Conservation (phyloP, 2,888 invertebrate species). For the Thalpophila matura region DNA sequence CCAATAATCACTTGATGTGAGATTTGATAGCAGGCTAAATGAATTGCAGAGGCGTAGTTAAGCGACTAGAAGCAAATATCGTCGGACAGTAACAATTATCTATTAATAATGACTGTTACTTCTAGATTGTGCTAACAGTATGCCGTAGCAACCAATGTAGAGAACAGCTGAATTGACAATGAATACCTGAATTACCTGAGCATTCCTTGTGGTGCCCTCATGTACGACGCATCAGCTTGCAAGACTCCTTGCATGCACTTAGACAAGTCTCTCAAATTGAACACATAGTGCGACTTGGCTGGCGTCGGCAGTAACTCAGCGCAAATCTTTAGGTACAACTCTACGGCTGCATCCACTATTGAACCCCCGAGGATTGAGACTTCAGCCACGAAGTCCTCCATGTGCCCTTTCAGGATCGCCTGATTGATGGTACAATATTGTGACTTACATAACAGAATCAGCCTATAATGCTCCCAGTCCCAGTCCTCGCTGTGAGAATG, state of each 20-base stretch:
- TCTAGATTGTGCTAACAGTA: background rate
- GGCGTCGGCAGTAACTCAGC: slow-evolving; percentile 97
- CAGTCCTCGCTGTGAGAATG: too few relatives aligned
- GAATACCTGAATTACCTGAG: slow-evolving; percentile 85
- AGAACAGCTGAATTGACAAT: background rate
- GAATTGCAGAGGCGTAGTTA: too few relatives aligned
- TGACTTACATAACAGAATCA: background rate
- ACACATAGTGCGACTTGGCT: slow-evolving; percentile 97
- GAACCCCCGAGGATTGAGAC: slow-evolving; percentile 92
- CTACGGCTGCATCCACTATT: slow-evolving; percentile 96
- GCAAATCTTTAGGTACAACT: slow-evolving; percentile 95
- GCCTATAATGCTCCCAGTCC: too few relatives aligned
- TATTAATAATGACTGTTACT: too few relatives aligned
- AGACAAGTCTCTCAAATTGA: slow-evolving; percentile 97
- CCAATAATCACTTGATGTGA: too few relatives aligned
- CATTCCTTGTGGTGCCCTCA: slow-evolving; percentile 93
- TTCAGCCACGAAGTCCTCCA: slow-evolving; percentile 94
- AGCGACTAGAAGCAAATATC: background rate
- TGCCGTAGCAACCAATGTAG: background rate
- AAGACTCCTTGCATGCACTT: slow-evolving; percentile 97
- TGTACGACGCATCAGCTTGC: slow-evolving; percentile 94
- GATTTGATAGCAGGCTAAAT: too few relatives aligned
- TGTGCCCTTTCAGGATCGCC: slow-evolving; percentile 94
- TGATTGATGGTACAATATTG: slow-evolving; percentile 68
- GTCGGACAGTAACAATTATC: too few relatives aligned